Conservation (phyloP, 1,140 invertebrate genomes). For the Diorhabda elongata region DNA sequence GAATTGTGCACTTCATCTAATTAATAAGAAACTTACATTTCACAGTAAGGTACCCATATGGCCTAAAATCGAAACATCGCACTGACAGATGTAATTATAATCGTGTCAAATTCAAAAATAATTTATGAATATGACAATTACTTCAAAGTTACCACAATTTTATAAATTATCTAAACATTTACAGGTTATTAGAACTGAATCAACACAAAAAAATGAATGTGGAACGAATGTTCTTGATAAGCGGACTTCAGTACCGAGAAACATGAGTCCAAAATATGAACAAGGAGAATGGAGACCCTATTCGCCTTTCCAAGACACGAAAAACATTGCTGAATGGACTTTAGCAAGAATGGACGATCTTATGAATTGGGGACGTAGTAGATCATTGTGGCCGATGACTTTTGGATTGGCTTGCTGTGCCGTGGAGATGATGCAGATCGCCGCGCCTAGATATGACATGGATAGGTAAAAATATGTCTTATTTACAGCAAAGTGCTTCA, state of each 20-base stretch:
- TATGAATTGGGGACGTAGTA: constrained; percentile 90
- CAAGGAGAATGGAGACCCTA: constrained; percentile 27
- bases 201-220: no score
- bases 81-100: no score
- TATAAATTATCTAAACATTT: no score
- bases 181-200: no score
- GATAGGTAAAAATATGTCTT: constrained; percentile 55
- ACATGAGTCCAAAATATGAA: constrained; percentile 18
- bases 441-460: constrained; percentile 97
- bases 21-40: no score
- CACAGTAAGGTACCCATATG: no score
- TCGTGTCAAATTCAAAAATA: no score
- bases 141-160: no score
- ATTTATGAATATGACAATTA: no score
- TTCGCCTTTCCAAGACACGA: constrained; percentile 33
- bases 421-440: constrained; percentile 99
- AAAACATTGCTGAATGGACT: constrained; percentile 23
- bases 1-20: no score
- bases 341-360: constrained; percentile 74
- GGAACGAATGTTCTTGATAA: background rate
- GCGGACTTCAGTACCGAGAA: background rate
- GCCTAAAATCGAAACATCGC: no score
- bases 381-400: constrained; percentile 92
- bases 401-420: constrained; percentile 97
- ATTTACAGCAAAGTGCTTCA: no score